Evolutionary conservation across 2,113 vertebrate genomes (phyloP), one percentile per base, ranked within the genome.

Genomic region (Ameiurus melas): DNA sequence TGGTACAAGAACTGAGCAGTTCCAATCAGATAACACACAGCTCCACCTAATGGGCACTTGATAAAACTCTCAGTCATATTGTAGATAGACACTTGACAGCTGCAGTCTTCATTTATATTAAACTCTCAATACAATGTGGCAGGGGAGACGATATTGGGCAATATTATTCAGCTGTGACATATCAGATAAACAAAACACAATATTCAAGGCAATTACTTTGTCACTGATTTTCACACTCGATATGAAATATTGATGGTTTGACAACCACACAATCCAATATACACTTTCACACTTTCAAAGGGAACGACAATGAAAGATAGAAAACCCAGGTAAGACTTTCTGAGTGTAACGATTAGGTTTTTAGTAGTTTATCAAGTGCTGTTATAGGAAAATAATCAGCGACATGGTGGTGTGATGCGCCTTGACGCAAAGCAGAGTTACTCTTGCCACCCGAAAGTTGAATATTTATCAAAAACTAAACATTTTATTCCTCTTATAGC

Each of bases 21-120:
- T 36, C 10, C 82, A 16, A 89, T 84, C 73, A 73, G 43, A 79
- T 91, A 79, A 62, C 87, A 60, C 83, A 93, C 88, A 94, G 91
- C 92, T 87, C 93, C 94, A 91, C 90, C 93, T 94, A 87, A 70
- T 91, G 93, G 85, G 47, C 25, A 0, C 4, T 10, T 43, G 3
- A 53, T 83, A 55, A 25, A 83, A 9, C 64, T 85, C 47, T 57
- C 30, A 39, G 30, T 27, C 81, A 68, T 60, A 36, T 22, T 68
- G 22, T 36, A 16, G 66, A 85, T 13, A 80, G 43, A 13, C 62
- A 20, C 60, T 39, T 19, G 33, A 55, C 55, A 66, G 77, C 77
- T 55, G 43, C 57, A 81, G 20, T 57, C 30, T 70, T 81, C 33
- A 68, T 87, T 66, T 81, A 33, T 30, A 87, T 87, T 87, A 71